These are phyloP conservation scores for Oxygymnocypris stewartii DNA, from an alignment of 2,113 vertebrate species.

Conservation along the genomic window DNA sequence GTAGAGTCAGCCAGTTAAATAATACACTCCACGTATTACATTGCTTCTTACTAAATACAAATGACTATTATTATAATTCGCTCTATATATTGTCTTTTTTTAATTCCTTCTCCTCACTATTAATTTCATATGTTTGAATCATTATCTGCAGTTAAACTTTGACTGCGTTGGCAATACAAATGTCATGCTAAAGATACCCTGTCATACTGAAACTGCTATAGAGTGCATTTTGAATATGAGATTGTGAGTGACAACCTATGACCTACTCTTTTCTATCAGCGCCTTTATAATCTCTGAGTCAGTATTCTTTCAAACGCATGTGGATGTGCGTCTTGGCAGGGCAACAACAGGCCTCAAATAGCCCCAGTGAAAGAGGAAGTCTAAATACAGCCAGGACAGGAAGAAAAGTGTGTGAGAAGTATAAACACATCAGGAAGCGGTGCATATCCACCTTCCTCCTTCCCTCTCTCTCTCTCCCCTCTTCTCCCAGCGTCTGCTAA, in stretches of 20 bases:
- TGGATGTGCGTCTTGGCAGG: conserved; percentile 64
- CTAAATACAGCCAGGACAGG: conserved; percentile 86
- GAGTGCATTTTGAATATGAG: too few species aligned
- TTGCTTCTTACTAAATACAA: not conserved
- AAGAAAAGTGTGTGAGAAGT: conserved; percentile 94
- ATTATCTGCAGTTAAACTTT: not conserved
- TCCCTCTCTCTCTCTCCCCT: conserved; percentile 45
- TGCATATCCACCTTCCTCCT: conserved; percentile 52
- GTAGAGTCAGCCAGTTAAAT: not conserved
- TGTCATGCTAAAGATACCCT: not conserved
- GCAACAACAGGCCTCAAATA: conserved; percentile 80
- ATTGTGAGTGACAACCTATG: too few species aligned
- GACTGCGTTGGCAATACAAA: not conserved
- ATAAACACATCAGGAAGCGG: conserved; percentile 99
- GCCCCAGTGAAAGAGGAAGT: conserved; percentile 88
- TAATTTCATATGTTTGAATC: too few species aligned
- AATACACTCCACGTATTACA: too few species aligned
- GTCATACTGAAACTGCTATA: not conserved
- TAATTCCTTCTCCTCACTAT: too few species aligned
- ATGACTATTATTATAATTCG: not conserved
- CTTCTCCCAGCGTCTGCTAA: conserved; percentile 25
- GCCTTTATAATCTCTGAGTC: not conserved
- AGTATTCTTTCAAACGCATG: conserved; percentile 42
- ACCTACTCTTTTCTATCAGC: not conserved
- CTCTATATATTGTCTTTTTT: not conserved